Evolutionary conservation across 2,797 vertebrate species (phyloP).

Genomic region (Microctenopoma lineatum): DNA sequence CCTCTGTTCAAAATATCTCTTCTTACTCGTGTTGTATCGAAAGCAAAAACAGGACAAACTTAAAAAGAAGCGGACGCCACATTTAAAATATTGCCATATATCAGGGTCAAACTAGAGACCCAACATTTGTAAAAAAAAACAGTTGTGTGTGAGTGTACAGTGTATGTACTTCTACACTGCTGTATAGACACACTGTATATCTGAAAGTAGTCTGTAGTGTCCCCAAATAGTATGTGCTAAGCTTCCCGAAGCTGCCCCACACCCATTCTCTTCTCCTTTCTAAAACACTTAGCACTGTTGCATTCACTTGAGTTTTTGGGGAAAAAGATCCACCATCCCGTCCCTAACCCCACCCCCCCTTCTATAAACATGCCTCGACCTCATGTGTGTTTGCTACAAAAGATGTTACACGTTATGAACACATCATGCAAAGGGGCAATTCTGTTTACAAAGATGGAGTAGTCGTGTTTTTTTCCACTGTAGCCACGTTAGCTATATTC

Average conservation of each 20-base stretch:
- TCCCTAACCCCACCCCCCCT: conserved; percentile 10
- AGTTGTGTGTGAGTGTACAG: conserved; percentile 47
- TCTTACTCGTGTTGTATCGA: conserved; percentile 44
- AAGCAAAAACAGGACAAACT: conserved; percentile 67
- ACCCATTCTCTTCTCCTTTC: conserved; percentile 16
- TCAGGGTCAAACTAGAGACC: conserved; percentile 55
- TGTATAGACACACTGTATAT: conserved; percentile 38
- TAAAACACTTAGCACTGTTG: conserved; percentile 37
- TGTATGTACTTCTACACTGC: neutral
- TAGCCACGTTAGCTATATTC: conserved; percentile 69
- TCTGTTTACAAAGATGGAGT: conserved; percentile 84
- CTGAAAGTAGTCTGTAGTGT: conserved; percentile 71
- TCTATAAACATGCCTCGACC: conserved; percentile 53
- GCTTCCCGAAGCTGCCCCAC: conserved; percentile 38
- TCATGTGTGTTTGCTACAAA: conserved; percentile 83
- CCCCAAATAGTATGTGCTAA: conserved; percentile 36
- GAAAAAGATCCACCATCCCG: conserved; percentile 37
- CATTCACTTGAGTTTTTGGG: conserved; percentile 50
- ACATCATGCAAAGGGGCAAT: conserved; percentile 86
- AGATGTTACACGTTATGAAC: conserved; percentile 83
- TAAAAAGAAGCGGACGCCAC: conserved; percentile 64
- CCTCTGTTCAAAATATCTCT: conserved; percentile 73
- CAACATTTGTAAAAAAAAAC: conserved; percentile 56
- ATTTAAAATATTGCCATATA: conserved; percentile 76
- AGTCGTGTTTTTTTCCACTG: conserved; percentile 68